Evolutionary conservation across 2,797 vertebrate genomes (phyloP).

Genomic region (Leuciscus waleckii): DNA sequence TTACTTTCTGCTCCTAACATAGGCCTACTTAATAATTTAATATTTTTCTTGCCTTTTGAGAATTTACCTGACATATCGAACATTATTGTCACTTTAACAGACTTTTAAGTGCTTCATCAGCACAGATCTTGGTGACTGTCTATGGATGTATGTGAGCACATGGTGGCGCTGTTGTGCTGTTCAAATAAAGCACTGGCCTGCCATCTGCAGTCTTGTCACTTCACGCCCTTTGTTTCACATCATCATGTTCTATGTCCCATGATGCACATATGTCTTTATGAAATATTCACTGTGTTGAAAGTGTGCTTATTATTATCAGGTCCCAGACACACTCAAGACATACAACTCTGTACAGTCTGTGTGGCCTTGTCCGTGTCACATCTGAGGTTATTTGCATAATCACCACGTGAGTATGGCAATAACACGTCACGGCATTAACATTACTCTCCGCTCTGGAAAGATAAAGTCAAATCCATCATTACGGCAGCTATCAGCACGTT

Average conservation of each 20-base stretch:
- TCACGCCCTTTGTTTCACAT: slow-evolving; percentile 39
- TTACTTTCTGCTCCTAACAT: background rate
- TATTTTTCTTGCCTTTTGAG: background rate
- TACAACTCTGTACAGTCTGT: background rate
- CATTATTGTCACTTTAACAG: background rate
- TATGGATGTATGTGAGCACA: slow-evolving; percentile 3
- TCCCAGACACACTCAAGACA: background rate
- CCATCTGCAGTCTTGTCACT: background rate
- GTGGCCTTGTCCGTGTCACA: slow-evolving; percentile 22
- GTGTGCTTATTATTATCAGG: slow-evolving; percentile 9
- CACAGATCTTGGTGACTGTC: background rate
- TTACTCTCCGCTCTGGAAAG: slow-evolving; percentile 24
- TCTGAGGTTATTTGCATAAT: slow-evolving; percentile 4
- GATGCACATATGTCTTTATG: slow-evolving; percentile 12
- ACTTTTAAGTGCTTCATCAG: background rate
- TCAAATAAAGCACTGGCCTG: background rate
- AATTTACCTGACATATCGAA: background rate
- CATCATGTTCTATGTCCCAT: slow-evolving; percentile 12
- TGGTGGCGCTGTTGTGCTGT: slow-evolving; percentile 44
- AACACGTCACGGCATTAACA: background rate
- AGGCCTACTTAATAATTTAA: background rate
- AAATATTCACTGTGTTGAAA: slow-evolving; percentile 1
- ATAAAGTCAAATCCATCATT: slow-evolving; percentile 44
- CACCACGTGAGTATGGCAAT: background rate
- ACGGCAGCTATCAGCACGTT: slow-evolving; percentile 7